Evolutionary conservation across 1,140 invertebrate species (phyloP).

Genomic region (Marisa cornuarietis): DNA sequence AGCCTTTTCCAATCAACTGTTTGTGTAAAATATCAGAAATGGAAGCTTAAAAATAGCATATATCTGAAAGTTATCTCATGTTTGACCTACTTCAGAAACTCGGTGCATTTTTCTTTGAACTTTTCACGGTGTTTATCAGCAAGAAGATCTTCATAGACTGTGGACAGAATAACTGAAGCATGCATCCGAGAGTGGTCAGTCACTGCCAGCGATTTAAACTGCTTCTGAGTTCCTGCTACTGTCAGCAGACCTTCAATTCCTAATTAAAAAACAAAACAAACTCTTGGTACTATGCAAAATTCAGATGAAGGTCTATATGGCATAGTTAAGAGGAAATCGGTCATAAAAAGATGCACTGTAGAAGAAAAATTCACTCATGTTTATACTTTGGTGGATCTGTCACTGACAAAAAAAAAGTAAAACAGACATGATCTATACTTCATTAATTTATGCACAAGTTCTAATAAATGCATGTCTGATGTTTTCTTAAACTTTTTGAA

Average conservation of each 20-base stretch:
- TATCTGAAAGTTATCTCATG: constrained; percentile 1
- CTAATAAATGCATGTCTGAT: no score
- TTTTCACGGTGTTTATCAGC: constrained; percentile 84
- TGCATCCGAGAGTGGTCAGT: constrained; percentile 87
- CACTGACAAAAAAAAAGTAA: no score
- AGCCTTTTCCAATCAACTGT: no score
- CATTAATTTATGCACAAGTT: no score
- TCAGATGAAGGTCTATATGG: no score
- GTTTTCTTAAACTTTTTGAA: no score
- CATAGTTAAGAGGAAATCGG: no score
- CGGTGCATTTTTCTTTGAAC: constrained; percentile 83
- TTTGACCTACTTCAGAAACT: constrained; percentile 77
- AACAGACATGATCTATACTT: no score
- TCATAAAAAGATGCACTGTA: no score
- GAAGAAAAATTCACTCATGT: no score
- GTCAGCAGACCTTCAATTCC: constrained; percentile 66
- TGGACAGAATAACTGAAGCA: constrained; percentile 85
- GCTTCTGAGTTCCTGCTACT: constrained; percentile 66
- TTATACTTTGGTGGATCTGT: no score
- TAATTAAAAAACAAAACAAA: constrained; percentile 26
- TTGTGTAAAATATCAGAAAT: neutral
- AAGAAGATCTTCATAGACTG: constrained; percentile 94
- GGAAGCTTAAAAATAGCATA: neutral
- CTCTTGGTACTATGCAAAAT: no score
- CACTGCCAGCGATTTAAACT: constrained; percentile 71